Evolutionary conservation across 2,113 vertebrate genomes (phyloP).

Genomic region (Chrysochloris asiatica): DNA sequence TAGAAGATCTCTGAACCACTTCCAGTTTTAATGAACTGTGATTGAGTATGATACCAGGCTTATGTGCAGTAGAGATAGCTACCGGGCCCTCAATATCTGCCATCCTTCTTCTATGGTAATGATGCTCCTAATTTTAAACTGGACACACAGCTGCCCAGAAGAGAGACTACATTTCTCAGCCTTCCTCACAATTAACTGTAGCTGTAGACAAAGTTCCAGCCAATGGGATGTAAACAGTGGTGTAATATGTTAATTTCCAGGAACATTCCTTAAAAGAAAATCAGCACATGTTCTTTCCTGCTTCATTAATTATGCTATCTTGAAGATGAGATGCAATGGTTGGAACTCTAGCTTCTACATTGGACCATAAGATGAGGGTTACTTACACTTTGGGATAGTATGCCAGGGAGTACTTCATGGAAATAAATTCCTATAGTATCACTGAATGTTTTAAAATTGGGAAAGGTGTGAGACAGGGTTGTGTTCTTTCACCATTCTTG

Average conservation of each 20-base stretch:
- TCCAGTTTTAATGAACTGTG: not conserved
- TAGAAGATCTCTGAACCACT: not conserved
- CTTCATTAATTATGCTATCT: not conserved
- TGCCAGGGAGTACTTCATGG: not conserved
- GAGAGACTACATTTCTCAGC: not conserved
- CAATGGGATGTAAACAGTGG: not conserved
- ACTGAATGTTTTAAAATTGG: too few relatives aligned
- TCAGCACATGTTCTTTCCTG: not conserved
- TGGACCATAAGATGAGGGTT: not conserved
- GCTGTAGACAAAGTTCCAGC: not conserved
- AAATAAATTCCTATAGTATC: not conserved
- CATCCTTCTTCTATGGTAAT: not conserved
- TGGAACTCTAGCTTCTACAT: not conserved
- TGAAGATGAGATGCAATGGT: not conserved
- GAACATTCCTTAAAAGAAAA: not conserved
- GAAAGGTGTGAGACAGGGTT: too few relatives aligned
- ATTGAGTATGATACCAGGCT: not conserved
- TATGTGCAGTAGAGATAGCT: not conserved
- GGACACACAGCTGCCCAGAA: not conserved
- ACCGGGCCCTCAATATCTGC: not conserved
- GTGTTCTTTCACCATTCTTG: too few relatives aligned
- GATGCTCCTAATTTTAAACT: not conserved
- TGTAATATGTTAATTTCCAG: not conserved
- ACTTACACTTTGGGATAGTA: not conserved
- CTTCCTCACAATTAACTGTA: not conserved